These are phyloP conservation scores for Candidula unifasciata DNA, from an alignment of 2,888 invertebrate species.

Conservation along the genomic window DNA sequence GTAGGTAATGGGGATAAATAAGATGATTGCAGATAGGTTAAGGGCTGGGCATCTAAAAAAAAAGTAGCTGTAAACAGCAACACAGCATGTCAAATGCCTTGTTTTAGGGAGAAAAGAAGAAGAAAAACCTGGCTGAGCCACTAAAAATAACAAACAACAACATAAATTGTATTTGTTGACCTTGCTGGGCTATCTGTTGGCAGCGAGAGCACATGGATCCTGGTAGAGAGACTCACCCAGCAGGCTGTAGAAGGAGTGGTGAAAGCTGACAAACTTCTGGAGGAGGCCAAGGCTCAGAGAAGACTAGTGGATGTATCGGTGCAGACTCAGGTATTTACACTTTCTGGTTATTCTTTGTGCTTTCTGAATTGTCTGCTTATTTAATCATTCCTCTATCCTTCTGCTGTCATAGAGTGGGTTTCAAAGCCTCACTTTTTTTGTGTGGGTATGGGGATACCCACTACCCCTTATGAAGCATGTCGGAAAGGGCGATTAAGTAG, in stretches of 20 bases:
- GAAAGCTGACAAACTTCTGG: slow-evolving; percentile 56
- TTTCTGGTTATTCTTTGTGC: neutral
- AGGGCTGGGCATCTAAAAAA: no score
- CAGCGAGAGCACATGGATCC: slow-evolving; percentile 70
- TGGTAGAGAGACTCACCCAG: slow-evolving; percentile 65
- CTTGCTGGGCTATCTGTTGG: neutral
- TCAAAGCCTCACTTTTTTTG: neutral
- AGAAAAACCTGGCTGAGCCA: neutral
- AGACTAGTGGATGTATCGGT: slow-evolving; percentile 60
- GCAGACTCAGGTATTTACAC: slow-evolving; percentile 61
- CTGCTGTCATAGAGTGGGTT: no score
- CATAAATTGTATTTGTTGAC: neutral
- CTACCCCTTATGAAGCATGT: no score
- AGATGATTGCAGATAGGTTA: no score
- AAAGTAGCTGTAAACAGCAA: no score
- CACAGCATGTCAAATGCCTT: no score
- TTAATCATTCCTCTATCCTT: no score
- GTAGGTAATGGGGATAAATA: no score
- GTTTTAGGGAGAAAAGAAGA: no score
- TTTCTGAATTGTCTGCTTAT: no score
- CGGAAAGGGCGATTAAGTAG: no score
- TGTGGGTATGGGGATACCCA: neutral
- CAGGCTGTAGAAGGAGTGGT: slow-evolving; percentile 60
- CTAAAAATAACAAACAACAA: neutral
- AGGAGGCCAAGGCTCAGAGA: slow-evolving; percentile 43